phyloP scores from a whole-genome alignment of 2,113 vertebrate genomes.

The Delphinapterus leucas region DNA sequence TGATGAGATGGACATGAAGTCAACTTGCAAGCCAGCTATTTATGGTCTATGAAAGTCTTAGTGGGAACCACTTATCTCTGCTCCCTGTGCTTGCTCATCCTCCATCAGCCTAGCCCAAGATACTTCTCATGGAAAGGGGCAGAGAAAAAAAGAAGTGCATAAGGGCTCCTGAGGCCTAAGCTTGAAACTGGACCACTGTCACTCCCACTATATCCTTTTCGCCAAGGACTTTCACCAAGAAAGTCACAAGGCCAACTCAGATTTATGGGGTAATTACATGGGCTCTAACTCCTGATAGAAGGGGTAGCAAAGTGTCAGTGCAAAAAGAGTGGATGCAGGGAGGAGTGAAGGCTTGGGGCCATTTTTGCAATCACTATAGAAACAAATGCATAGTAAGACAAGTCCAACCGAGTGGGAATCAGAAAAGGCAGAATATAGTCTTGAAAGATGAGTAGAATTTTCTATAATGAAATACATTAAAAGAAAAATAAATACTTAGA shows the following conservation, averaged over 20 bases:
- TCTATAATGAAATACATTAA: background rate
- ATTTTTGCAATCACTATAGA: background rate
- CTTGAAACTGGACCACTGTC: background rate
- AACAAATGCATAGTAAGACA: background rate
- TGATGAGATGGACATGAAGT: background rate
- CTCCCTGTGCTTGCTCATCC: background rate
- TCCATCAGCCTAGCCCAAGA: background rate
- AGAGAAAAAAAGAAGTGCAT: background rate
- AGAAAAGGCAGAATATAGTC: background rate
- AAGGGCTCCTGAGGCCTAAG: background rate
- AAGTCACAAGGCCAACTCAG: background rate
- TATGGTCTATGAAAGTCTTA: background rate
- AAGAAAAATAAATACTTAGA: conserved; percentile 39
- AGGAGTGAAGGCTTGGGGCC: background rate
- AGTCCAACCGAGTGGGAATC: background rate
- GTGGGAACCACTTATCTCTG: background rate
- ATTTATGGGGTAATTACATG: background rate
- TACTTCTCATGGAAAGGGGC: background rate
- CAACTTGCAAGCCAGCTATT: background rate
- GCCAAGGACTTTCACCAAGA: background rate
- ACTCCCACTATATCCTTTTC: background rate
- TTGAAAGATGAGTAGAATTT: conserved; percentile 13
- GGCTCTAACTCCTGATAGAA: background rate
- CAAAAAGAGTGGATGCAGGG: background rate
- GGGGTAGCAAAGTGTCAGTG: background rate